Percentiles rank a stretch among this genome's conserved stretches.
Evolutionary conservation across 2,888 invertebrate species (phyloP).

Genomic region (Melanotus villosus): DNA sequence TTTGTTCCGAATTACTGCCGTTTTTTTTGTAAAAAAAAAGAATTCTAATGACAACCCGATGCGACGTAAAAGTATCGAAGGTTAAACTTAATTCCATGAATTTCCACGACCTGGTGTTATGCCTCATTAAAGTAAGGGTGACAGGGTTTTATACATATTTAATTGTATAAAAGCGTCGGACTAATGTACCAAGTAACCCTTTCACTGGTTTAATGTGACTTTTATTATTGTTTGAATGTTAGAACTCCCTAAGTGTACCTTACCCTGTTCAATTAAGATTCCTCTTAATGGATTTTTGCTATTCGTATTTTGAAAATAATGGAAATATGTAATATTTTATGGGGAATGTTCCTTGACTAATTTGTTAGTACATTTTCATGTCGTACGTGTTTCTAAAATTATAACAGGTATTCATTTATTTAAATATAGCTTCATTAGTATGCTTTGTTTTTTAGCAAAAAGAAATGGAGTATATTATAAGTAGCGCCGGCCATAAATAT

Average conservation of each 20-base stretch:
- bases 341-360: too few species aligned
- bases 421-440: too few species aligned
- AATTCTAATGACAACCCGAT: neutral
- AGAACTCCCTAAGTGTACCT: conserved; percentile 3
- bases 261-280: conserved; percentile 4
- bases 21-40: conserved; percentile 16
- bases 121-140: conserved; percentile 26
- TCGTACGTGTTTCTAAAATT: neutral
- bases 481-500: too few species aligned
- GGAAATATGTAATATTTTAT: neutral
- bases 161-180: conserved; percentile 38
- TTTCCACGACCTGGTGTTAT: conserved; percentile 6
- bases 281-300: conserved; percentile 13
- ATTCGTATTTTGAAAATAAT: neutral
- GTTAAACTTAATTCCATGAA: neutral
- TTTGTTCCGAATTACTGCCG: neutral
- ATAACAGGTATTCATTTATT: too few species aligned
- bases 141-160: conserved; percentile 40
- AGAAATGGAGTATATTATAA: too few species aligned
- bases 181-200: conserved; percentile 40
- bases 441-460: too few species aligned
- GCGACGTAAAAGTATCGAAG: neutral
- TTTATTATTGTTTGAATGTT: conserved; percentile 40
- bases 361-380: too few species aligned
- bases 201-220: conserved; percentile 34